Base-by-base conservation (phyloP, 2,888 invertebrate species). In the Tubiluchus corallicola region DNA sequence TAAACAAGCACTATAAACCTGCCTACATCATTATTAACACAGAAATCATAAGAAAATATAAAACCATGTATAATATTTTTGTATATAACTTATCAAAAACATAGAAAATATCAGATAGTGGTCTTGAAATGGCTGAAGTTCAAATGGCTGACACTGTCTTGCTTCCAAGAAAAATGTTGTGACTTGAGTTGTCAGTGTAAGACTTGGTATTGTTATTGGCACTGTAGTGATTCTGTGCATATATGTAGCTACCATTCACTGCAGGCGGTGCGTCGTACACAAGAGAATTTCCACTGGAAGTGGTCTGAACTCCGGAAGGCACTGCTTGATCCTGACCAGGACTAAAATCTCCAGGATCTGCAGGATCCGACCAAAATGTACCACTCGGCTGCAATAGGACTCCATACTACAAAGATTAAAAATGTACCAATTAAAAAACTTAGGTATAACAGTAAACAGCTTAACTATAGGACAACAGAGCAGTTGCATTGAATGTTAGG, bases 131-230 rank as follows among this genome's bases (percentile, higher is more conserved):
- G n/a, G n/a, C n/a, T n/a, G n/a, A n/a, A n/a, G n/a, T n/a, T n/a
- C n/a, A n/a, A n/a, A 29, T 29, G 29, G n/a, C 9, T 9, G 29
- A 9, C 29, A 29, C 29, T 29, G 29, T 9, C n/a, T 29, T 29
- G 29, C n/a, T 29, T 29, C 29, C 29, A 29, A 29, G 9, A 29
- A 9, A 29, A 9, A 29, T n/a, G 29, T n/a, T n/a, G 29, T 29
- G 29, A 29, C 29, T 29, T n/a, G 29, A 29, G n/a, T 29, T 29
- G 29, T 29, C 29, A 9, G 29, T 29, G 29, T 29, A 29, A 9
- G n/a, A 29, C 29, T 29, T 29, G 29, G 29, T 29, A n/a, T 29
- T 29, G 29, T 29, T 29, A n/a, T 29, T 29, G 29, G 29, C n/a
- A n/a, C n/a, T 29, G 29, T 29, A 29, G n/a, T n/a, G n/a, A n/a